Conservation (phyloP, 2,888 invertebrate genomes). For the Oxytorus armatus region DNA sequence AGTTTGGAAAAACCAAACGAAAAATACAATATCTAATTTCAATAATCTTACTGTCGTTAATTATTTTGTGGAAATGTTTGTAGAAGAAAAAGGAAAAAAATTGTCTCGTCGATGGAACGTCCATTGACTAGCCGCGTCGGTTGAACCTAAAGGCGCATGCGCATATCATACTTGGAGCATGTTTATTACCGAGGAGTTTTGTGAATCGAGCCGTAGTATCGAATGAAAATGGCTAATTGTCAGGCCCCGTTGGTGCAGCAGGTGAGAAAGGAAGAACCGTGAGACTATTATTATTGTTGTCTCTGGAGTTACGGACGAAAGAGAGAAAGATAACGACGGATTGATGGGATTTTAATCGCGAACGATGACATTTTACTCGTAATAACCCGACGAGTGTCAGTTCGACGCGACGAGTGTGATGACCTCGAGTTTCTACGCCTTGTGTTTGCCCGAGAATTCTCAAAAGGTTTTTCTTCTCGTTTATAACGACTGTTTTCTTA, state of each 20-base stretch:
- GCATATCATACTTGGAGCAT: constrained; percentile 69
- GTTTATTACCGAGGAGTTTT: constrained; percentile 76
- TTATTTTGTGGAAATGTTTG: constrained; percentile 2
- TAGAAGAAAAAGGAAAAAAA: too few relatives aligned
- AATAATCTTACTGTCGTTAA: background rate
- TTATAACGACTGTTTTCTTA: background rate
- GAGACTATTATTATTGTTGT: constrained; percentile 44
- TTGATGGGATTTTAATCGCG: background rate
- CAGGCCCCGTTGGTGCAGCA: constrained; percentile 81
- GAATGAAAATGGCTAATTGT: constrained; percentile 83
- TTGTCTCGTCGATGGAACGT: background rate
- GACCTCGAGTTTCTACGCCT: constrained; percentile 36
- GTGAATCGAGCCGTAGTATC: constrained; percentile 71
- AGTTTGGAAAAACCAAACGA: background rate
- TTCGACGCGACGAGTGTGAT: constrained; percentile 48
- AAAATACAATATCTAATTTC: background rate
- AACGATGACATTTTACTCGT: constrained; percentile 52
- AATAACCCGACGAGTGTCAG: background rate
- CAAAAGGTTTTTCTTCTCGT: background rate
- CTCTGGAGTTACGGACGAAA: background rate
- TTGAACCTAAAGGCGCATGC: background rate
- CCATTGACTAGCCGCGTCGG: constrained; percentile 28
- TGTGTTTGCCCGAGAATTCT: background rate
- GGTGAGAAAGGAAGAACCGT: constrained; percentile 75
- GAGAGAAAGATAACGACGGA: background rate